Evolutionary conservation across 2,113 vertebrate species (phyloP), one percentile per base, ranked within the genome.

Genomic region (Pyrgilauda ruficollis): DNA sequence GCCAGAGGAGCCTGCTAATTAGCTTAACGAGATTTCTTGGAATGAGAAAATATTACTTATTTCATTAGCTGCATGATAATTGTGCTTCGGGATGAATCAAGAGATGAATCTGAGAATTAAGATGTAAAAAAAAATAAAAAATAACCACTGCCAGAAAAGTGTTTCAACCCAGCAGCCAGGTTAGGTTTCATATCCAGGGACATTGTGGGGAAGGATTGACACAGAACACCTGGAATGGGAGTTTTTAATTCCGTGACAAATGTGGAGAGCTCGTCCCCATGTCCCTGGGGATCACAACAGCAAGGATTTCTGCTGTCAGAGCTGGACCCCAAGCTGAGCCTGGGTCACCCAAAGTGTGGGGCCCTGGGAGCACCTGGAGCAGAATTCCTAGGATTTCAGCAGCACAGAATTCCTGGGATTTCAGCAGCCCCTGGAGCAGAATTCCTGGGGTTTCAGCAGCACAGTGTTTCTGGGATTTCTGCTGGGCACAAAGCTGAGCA

Each of bases 21-120:
- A 96, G 68, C 90, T 78, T 61, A 96, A 96, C 87, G 44, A 96
- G 93, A 68, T 95, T 96, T 88, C 94, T 94, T 96, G 88, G 90
- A 96, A 96, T 75, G 78, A 90, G 93, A 94, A 96, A 96, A 97
- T 94, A 96, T 93, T 95, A 74, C 87, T 97, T 92, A 94, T 96
- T 96, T 94, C 93, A 97, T 97, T 97, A 96, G 90, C 92, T 78
- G 87, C 94, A 61, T 86, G 79, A 81, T 89, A 88, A 93, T 94
- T 86, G 92, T 70, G 90, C 61, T 94, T 39, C 12, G 14, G 78
- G 67, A 81, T 44, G 76, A 95, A 90, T 86, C 52, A 22, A 77
- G 92, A 75, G 82, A 90, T 70, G 77, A 87, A 86, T 56, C 76
- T 75, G 55, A 93, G 76, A 61, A 92, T 90, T 69, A 67, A 94